These are phyloP conservation scores for Ectobius pallidus DNA, from an alignment of 2,888 invertebrate species.

Conservation along the genomic window DNA sequence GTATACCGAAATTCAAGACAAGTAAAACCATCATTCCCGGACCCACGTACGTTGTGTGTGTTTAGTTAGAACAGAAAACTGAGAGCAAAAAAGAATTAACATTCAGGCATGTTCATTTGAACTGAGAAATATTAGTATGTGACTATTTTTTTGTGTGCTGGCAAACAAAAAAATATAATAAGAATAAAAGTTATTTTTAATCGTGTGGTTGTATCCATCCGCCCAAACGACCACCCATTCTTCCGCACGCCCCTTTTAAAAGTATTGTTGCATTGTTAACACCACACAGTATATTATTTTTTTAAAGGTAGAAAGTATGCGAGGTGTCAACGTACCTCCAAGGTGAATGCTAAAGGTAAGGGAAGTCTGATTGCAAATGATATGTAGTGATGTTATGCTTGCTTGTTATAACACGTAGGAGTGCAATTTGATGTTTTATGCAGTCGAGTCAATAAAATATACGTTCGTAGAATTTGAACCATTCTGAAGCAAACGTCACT, in stretches of 20 bases:
- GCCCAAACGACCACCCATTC: not conserved
- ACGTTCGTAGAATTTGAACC: too few relatives aligned
- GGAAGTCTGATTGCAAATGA: too few relatives aligned
- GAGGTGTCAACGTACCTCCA: not conserved
- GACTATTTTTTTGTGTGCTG: too few relatives aligned
- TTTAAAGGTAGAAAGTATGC: not conserved
- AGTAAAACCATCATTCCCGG: not conserved
- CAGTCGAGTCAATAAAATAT: too few relatives aligned
- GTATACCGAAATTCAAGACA: not conserved
- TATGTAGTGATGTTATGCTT: too few relatives aligned
- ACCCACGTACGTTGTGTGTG: not conserved
- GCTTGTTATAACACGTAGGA: too few relatives aligned
- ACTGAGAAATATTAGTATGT: not conserved
- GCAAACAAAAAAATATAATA: not conserved
- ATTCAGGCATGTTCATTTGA: conserved; percentile 5
- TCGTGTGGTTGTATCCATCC: not conserved
- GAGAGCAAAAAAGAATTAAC: too few relatives aligned
- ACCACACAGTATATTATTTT: not conserved
- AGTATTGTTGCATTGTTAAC: conserved; percentile 17
- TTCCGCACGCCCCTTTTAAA: not conserved
- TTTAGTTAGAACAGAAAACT: not conserved
- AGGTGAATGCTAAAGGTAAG: not conserved
- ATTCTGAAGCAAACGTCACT: too few relatives aligned
- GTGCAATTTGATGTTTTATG: too few relatives aligned
- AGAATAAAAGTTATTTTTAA: not conserved